Evolutionary conservation across 1,140 invertebrate species (phyloP).

Genomic region (Tetranychus urticae): DNA sequence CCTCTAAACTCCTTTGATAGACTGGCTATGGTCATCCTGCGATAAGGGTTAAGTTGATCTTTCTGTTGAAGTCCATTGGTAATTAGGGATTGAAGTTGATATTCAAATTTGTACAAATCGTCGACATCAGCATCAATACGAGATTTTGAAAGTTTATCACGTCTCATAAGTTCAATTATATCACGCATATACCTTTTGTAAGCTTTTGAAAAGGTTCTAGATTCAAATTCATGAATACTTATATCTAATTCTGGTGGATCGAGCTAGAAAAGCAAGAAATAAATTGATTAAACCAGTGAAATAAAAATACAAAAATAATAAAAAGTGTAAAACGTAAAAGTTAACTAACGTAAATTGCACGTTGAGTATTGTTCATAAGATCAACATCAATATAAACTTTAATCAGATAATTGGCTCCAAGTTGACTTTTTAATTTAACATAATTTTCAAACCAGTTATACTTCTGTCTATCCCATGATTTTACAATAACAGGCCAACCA

Average conservation of each 20-base stretch:
- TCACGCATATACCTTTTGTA: background rate
- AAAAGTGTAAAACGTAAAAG: no score
- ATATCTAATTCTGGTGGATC: background rate
- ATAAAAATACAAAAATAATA: background rate
- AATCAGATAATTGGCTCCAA: background rate
- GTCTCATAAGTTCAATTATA: background rate
- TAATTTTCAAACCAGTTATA: background rate
- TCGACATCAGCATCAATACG: slow-evolving; percentile 2
- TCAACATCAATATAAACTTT: background rate
- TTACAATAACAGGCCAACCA: slow-evolving; percentile 67
- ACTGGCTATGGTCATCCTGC: background rate
- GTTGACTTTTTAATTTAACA: background rate
- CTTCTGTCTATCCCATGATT: slow-evolving; percentile 29
- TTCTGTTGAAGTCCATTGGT: background rate
- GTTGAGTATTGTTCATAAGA: background rate
- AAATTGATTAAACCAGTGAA: background rate
- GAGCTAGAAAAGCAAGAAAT: background rate
- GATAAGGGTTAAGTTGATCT: background rate
- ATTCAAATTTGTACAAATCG: slow-evolving; percentile 2
- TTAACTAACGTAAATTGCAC: background rate
- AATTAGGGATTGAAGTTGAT: background rate
- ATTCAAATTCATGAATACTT: background rate
- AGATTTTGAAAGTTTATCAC: background rate
- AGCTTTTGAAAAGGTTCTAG: background rate
- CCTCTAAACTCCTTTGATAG: background rate